A percentile compares a stretch with the other conserved stretches of the same genome.
phyloP scores from a whole-genome alignment of 2,888 invertebrate species.

The Clistopyga incitator region DNA sequence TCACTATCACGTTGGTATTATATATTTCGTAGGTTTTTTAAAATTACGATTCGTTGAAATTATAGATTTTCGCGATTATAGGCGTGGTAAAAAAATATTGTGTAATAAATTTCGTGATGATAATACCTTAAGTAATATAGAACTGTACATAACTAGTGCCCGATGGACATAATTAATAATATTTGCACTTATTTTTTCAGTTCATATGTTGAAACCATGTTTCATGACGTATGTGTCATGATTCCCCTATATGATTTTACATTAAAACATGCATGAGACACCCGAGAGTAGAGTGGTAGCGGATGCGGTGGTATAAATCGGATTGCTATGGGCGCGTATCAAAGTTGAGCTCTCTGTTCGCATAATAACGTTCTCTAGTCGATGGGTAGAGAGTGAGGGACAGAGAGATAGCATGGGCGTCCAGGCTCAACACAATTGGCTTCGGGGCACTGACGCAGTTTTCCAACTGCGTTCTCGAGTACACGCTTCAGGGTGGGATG shows the following conservation, averaged over 20 bases:
- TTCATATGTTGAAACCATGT: background rate
- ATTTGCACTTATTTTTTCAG: background rate
- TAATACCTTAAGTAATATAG: background rate
- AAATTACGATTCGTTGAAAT: background rate
- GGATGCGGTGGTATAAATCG: background rate
- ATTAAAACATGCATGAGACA: background rate
- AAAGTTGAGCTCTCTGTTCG: constrained; percentile 56
- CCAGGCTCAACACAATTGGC: constrained; percentile 57
- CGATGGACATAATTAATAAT: background rate
- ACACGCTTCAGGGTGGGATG: constrained; percentile 59
- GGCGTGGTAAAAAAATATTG: too few relatives aligned
- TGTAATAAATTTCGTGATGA: background rate
- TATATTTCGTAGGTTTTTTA: too few relatives aligned
- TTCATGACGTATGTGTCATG: background rate
- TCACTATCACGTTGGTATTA: too few relatives aligned
- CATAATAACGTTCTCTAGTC: constrained; percentile 62
- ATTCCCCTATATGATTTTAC: background rate
- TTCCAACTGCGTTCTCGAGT: constrained; percentile 63
- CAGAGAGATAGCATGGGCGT: constrained; percentile 64
- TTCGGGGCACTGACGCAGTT: constrained; percentile 61
- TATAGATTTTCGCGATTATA: background rate
- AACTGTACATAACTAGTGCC: background rate
- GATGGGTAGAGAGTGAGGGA: constrained; percentile 41
- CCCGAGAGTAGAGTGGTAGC: background rate
- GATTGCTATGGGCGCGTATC: constrained; percentile 29